These are phyloP conservation scores for Ridgeia piscesae DNA, from an alignment of 1,140 invertebrate species.

Conservation along the genomic window DNA sequence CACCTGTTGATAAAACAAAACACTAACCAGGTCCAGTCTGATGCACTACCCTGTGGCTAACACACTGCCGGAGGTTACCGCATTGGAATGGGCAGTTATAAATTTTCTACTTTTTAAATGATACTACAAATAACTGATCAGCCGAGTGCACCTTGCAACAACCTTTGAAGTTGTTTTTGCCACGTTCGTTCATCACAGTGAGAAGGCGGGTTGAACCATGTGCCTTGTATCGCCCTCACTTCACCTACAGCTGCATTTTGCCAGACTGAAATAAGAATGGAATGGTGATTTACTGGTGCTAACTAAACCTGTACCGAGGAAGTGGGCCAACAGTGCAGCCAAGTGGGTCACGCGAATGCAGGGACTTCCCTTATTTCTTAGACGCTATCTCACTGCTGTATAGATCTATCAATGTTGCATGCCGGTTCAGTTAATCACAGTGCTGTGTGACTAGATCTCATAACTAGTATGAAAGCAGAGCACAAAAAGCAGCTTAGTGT, in stretches of 20 bases:
- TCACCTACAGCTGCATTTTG: not conserved
- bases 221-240: not conserved
- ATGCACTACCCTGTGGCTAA: not conserved
- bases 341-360: not conserved
- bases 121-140: not conserved
- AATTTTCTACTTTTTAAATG: not conserved
- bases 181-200: too few species aligned
- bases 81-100: not conserved
- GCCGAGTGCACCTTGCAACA: not conserved
- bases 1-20: not conserved
- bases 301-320: not conserved
- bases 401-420: not conserved
- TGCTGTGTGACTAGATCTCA: not conserved
- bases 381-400: not conserved
- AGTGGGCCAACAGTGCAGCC: not conserved
- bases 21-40: not conserved
- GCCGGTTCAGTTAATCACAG: not conserved
- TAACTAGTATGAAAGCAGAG: not conserved
- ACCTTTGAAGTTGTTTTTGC: not conserved
- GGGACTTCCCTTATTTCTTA: not conserved
- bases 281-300: not conserved
- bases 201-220: not conserved
- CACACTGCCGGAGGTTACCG: not conserved
- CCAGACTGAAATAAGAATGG: not conserved
- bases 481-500: not conserved